A percentile compares a stretch with the other conserved stretches of the same genome.
phyloP scores from a whole-genome alignment of 2,113 vertebrate genomes.

The Cebidichthys violaceus region DNA sequence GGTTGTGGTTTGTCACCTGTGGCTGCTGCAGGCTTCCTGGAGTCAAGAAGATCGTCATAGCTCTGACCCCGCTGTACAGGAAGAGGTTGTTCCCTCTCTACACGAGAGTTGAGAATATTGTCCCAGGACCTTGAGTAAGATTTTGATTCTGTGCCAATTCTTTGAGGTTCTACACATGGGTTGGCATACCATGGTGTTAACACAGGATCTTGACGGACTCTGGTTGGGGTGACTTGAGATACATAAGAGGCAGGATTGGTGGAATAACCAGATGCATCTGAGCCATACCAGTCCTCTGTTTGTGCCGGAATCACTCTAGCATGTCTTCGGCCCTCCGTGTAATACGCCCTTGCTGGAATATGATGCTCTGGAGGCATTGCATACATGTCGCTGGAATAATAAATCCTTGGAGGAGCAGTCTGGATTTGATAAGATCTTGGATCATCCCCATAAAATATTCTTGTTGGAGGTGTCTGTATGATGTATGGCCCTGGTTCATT shows the following conservation, averaged over 20 bases:
- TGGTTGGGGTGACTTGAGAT: slow-evolving; percentile 83
- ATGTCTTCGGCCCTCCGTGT: slow-evolving; percentile 83
- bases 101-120: slow-evolving; percentile 90
- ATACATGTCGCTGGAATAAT: slow-evolving; percentile 87
- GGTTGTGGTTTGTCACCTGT: slow-evolving; percentile 90
- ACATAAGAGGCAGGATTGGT: slow-evolving; percentile 84
- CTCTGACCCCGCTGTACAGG: slow-evolving; percentile 89
- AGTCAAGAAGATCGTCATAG: slow-evolving; percentile 92
- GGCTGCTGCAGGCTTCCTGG: slow-evolving; percentile 82
- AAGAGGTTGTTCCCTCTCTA: slow-evolving; percentile 87
- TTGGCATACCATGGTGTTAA: slow-evolving; percentile 87
- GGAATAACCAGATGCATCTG: slow-evolving; percentile 81
- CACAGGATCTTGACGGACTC: slow-evolving; percentile 81
- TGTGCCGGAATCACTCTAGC: slow-evolving; percentile 85
- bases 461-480: slow-evolving; percentile 85
- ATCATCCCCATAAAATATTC: slow-evolving; percentile 85
- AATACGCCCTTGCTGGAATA: slow-evolving; percentile 83
- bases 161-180: slow-evolving; percentile 85
- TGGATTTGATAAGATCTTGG: slow-evolving; percentile 86
- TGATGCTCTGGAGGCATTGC: slow-evolving; percentile 90
- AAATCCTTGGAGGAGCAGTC: slow-evolving; percentile 82
- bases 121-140: slow-evolving; percentile 97
- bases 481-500: slow-evolving; percentile 86
- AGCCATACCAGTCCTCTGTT: slow-evolving; percentile 89
- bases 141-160: slow-evolving; percentile 87